Base-by-base conservation (phyloP, 2,797 vertebrate genomes). In the Salmo trutta region DNA sequence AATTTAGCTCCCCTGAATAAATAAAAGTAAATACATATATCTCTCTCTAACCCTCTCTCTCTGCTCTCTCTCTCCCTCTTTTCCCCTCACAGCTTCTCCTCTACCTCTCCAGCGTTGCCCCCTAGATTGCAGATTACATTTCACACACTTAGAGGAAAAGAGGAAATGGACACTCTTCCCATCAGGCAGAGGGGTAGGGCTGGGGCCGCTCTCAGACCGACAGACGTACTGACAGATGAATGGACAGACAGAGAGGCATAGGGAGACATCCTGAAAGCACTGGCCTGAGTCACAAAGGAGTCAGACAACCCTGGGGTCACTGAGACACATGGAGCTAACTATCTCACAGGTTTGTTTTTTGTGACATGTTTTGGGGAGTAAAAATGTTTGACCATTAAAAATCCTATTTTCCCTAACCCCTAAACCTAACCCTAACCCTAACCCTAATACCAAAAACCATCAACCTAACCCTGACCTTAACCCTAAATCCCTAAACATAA, bases 121-220 rank as follows among this genome's bases (percentile, higher is more conserved):
- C 74, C 33, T 78, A 84, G 84, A 76, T 85, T 92, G 86, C 74
- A 84, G 84, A 76, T 85, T 92, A 87, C 74, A 92, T 93, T 93
- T 93, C 89, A 88, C 85, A 84, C 78, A 90, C 88, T 90, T 89
- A 90, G 87, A 88, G 88, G 77, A 93, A 94, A 93, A 90, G 87
- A 88, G 88, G 77, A 93, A 94, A 93, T 90, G 84, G 88, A 91
- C 88, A 87, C 88, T 80, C 87, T 85, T 82, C 85, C 81, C 85
- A 88, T 88, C 83, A 85, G 75, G 80, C 71, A 73, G 76, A 77
- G 82, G 81, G 78, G 75, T 81, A 87, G 59, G 29, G 31, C 31
- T n/a, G 41, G 54, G 52, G 16, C 81, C 81, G 80, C 83, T 83
- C 82, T 88, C 84, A 87, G 72, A 74, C 79, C 82, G 75, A 82